Percentiles rank a stretch among this genome's conserved stretches.
Evolutionary conservation across 1,140 invertebrate species (phyloP).

Genomic region (Sarcophaga peregrina): DNA sequence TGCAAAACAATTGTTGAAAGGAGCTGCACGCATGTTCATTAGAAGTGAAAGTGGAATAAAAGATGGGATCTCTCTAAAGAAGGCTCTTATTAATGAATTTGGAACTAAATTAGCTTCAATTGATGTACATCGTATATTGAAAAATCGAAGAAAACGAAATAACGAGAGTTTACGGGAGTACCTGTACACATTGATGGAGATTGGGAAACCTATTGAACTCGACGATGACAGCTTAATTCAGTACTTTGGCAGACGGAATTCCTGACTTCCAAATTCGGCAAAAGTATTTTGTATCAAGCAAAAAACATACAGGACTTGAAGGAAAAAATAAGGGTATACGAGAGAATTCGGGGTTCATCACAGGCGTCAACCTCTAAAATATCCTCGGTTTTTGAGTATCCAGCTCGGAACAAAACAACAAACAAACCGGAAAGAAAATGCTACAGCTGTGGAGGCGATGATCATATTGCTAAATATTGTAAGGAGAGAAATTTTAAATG

Average conservation of each 20-base stretch:
- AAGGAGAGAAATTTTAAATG: background rate
- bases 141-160: background rate
- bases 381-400: too few relatives aligned
- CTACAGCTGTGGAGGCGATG: too few relatives aligned
- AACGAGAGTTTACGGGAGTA: background rate
- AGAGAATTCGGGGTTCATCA: background rate
- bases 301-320: background rate
- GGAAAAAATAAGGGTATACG: background rate
- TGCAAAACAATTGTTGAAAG: constrained; percentile 21
- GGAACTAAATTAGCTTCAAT: background rate
- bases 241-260: constrained; percentile 29
- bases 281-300: constrained; percentile 22
- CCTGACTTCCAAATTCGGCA: background rate
- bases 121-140: background rate
- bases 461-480: background rate
- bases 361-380: background rate
- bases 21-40: constrained; percentile 2
- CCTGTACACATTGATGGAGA: constrained; percentile 25
- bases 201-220: background rate
- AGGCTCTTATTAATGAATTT: background rate
- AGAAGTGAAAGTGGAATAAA: background rate
- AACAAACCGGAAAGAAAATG: too few relatives aligned
- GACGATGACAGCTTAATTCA: constrained; percentile 17
- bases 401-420: background rate
- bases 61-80: background rate